These are phyloP conservation scores for Drosophila longiperda DNA, from an alignment of 2,888 invertebrate genomes.

Conservation along the genomic window DNA sequence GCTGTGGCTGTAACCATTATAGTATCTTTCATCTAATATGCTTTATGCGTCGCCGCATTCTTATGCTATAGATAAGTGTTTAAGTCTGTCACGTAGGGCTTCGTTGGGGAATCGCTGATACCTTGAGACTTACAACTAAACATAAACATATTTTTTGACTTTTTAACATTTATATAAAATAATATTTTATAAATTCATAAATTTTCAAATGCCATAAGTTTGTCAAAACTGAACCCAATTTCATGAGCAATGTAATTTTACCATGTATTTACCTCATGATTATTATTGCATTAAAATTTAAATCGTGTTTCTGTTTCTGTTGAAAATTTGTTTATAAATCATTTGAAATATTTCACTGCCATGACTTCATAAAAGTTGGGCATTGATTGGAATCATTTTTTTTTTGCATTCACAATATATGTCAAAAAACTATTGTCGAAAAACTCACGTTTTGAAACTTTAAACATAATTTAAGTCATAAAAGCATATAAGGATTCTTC, in stretches of 20 bases:
- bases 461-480: not conserved
- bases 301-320: not conserved
- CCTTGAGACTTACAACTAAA: not conserved
- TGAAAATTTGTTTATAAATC: not conserved
- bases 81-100: not conserved
- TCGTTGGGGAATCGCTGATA: not conserved
- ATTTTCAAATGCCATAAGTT: not conserved
- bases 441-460: not conserved
- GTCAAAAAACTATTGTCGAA: not conserved
- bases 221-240: not conserved
- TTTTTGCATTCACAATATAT: not conserved
- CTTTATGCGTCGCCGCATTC: slow-evolving; percentile 48
- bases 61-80: slow-evolving; percentile 32
- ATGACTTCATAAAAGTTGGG: not conserved
- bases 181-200: not conserved
- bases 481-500: not conserved
- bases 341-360: not conserved
- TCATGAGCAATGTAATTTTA: not conserved
- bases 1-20: slow-evolving; percentile 53
- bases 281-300: not conserved
- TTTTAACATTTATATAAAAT: not conserved
- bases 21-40: slow-evolving; percentile 57
- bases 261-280: not conserved
- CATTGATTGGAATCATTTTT: not conserved
- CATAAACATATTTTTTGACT: not conserved